Conservation (phyloP, 2,888 invertebrate genomes). For the Biston stratarius region DNA sequence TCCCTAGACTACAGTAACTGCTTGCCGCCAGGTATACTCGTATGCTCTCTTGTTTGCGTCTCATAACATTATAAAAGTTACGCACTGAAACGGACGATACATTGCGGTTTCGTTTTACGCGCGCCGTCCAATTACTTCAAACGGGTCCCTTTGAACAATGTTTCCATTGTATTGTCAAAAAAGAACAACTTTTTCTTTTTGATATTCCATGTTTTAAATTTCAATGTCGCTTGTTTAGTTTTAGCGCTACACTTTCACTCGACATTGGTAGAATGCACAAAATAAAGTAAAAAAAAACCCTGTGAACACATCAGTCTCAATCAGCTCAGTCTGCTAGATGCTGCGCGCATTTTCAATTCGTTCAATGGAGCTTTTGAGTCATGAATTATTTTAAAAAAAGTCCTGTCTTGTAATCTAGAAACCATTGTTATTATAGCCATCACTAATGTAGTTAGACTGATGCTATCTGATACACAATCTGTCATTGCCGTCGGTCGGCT, state of each 20-base stretch:
- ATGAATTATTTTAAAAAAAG: too few relatives aligned
- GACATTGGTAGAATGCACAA: too few relatives aligned
- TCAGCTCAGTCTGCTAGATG: too few relatives aligned
- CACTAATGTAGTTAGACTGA: constrained; percentile 3
- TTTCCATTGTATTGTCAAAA: constrained; percentile 13
- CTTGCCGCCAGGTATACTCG: constrained; percentile 20
- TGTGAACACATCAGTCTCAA: too few relatives aligned
- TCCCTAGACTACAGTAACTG: constrained; percentile 29
- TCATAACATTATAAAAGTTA: constrained; percentile 33
- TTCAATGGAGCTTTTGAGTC: too few relatives aligned
- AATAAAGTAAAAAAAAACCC: background rate
- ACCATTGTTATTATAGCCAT: background rate
- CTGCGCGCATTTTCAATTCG: too few relatives aligned
- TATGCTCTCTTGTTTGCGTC: constrained; percentile 27
- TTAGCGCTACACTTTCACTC: too few relatives aligned
- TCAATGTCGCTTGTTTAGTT: background rate
- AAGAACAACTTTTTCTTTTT: constrained; percentile 21
- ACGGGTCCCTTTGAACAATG: constrained; percentile 12
- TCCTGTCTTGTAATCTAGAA: background rate
- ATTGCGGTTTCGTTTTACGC: constrained; percentile 30
- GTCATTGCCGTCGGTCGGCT: constrained; percentile 15
- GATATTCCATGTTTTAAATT: background rate
- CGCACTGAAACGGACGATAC: constrained; percentile 22
- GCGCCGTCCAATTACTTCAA: constrained; percentile 31
- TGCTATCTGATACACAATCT: constrained; percentile 13